Base-by-base conservation (phyloP, 2,797 vertebrate species). In the Molossus molossus region DNA sequence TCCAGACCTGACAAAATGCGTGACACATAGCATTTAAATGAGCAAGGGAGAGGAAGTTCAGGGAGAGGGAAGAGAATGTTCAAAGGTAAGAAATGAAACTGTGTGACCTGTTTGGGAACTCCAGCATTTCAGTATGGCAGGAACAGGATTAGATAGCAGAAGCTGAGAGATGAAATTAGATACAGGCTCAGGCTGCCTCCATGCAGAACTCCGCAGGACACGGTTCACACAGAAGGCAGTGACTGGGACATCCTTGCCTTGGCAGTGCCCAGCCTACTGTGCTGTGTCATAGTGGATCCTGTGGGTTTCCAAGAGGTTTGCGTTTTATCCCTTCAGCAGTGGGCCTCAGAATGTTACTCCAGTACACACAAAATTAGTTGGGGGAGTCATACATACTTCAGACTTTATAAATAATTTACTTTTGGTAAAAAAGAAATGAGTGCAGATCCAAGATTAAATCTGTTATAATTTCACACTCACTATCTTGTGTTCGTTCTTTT, bases 391-490 rank as follows among this genome's bases (percentile, higher is more conserved):
- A 75, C 40, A 14, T 83, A 73, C 29, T 87, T 80, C 17, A 95
- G n/a, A 84, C 37, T 40, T 83, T 86, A n/a, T 72, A 83, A 91
- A 70, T 93, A 81, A 89, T 81, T 90, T 79, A 73, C 77, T 75
- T 93, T 81, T 84, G 73, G 9, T 93, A 40, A 96, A 89, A 77
- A 82, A 37, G 70, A 83, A 33, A 29, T 81, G 50, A 93, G 62
- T 90, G 25, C 29, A 79, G n/a, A 91, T 91, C n/a, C 58, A 88
- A 40, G 14, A 64, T 82, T 33, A 33, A 27, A 53, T 4, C 37
- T 83, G 0, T 76, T 40, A 27, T 72, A 58, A 33, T 91, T 84
- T 86, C 20, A 89, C 10, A 87, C 60, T 70, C 29, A 89, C 37
- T 89, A 70, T 90, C 58, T 73, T 67, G 6, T 45, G 29, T 90